Evolutionary conservation across 2,888 invertebrate species (phyloP).

Genomic region (Cataglyphis rosenhaueri): DNA sequence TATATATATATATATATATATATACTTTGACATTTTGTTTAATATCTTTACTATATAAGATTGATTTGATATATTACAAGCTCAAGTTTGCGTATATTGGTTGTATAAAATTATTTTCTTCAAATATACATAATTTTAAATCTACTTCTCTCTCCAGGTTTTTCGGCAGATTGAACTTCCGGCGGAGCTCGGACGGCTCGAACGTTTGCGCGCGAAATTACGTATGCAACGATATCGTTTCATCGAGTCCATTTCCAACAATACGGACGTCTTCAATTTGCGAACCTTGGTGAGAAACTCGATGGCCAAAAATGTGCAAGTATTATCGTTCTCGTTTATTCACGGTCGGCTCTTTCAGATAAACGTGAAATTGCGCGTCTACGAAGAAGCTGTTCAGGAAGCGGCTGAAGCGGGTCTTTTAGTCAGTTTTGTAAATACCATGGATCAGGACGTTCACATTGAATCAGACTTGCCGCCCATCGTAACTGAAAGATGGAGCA

Average conservation of each 20-base stretch:
- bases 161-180: slow-evolving; percentile 93
- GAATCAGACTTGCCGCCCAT: slow-evolving; percentile 80
- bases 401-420: slow-evolving; percentile 90
- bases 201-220: slow-evolving; percentile 85
- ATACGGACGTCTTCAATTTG: slow-evolving; percentile 87
- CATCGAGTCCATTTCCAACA: slow-evolving; percentile 88
- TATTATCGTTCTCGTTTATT: neutral
- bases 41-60: neutral
- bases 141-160: slow-evolving; percentile 86
- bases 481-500: slow-evolving; percentile 90
- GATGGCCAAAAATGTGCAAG: neutral
- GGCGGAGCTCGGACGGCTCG: slow-evolving; percentile 90
- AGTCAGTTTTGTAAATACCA: slow-evolving; percentile 76
- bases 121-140: neutral
- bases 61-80: neutral
- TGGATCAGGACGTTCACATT: slow-evolving; percentile 62
- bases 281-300: slow-evolving; percentile 86
- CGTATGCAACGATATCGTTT: slow-evolving; percentile 87
- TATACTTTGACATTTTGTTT: neutral
- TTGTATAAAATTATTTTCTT: neutral
- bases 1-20: neutral
- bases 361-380: slow-evolving; percentile 79
- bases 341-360: slow-evolving; percentile 71
- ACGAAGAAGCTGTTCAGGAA: slow-evolving; percentile 88
- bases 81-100: neutral